Conservation (phyloP, 2,888 invertebrate genomes). For the Meiosimyza platycephala region DNA sequence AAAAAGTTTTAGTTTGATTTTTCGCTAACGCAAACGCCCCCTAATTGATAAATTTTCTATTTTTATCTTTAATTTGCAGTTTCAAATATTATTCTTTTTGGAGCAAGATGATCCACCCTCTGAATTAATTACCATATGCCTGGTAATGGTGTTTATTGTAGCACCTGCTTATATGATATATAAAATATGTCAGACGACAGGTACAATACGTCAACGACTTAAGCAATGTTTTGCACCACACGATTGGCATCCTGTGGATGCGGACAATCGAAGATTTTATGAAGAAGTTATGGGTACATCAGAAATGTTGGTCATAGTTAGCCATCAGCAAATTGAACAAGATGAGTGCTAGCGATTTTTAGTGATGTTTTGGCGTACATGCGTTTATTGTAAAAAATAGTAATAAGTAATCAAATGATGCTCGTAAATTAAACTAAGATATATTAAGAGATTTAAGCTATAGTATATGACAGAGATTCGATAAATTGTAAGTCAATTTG, state of each 20-base stretch:
- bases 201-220: constrained; percentile 55
- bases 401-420: no score
- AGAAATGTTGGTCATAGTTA: constrained; percentile 61
- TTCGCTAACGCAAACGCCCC: constrained; percentile 24
- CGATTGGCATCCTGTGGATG: constrained; percentile 66
- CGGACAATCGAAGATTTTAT: constrained; percentile 62
- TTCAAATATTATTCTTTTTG: constrained; percentile 44
- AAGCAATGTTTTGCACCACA: constrained; percentile 63
- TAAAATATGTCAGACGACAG: constrained; percentile 57
- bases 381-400: no score
- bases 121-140: constrained; percentile 50
- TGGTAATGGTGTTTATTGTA: constrained; percentile 53
- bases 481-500: no score
- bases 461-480: no score
- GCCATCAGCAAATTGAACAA: constrained; percentile 37
- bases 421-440: no score
- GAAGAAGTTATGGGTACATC: constrained; percentile 64
- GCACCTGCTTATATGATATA: constrained; percentile 58
- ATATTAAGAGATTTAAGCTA: no score
- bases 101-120: constrained; percentile 43
- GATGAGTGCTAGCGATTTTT: constrained; percentile 18
- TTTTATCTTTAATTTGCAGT: constrained; percentile 28
- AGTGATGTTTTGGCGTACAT: no score
- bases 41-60: background rate
- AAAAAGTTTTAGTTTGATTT: background rate